Evolutionary conservation across 2,113 vertebrate genomes (phyloP), one percentile per base, ranked within the genome.

Genomic region (Barbus barbus): DNA sequence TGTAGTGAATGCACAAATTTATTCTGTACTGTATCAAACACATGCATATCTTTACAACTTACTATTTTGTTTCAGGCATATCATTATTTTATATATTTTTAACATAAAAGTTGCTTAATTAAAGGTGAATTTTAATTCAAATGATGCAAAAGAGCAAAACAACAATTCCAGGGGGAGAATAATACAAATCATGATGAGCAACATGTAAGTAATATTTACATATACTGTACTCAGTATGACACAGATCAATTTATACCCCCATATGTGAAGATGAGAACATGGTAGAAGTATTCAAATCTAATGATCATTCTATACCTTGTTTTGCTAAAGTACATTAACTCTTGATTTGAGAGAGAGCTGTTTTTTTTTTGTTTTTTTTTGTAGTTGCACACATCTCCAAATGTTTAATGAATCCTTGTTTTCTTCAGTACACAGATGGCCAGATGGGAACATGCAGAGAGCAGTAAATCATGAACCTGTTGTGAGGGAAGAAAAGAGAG

Each of bases 401-500:
- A 48, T 72, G 18, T 75, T 18, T 80, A 83, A 85, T 74, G 36
- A 74, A 87, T 51, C 74, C 16, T 61, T 72, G 33, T 73, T 63
- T 74, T 36, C 24, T 24, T 24, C 26, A 20, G 48, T 28, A 60
- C 31, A 58, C 65, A 72, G 20, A 60, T 69, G 20, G 60, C 26
- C 26, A 71, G 63, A 33, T 36, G 26, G 58, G 77, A 38, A 46
- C 38, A 46, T 74, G 38, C 51, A 26, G 46, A 78, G 48, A 84
- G 16, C 38, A 51, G 67, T 79, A 73, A 51, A 38, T 85, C 41
- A 69, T 3, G 3, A n/a, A 38, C 61, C 14, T 61, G 14, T 74
- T 74, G 78, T 38, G 78, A 65, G 53, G 22, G 46, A 81, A 65
- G 69, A 85, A 85, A 51, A 73, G 24, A 84, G 51, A 33, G 44